Evolutionary conservation across 2,113 vertebrate genomes (phyloP).

Genomic region (Emydura subglobosa): DNA sequence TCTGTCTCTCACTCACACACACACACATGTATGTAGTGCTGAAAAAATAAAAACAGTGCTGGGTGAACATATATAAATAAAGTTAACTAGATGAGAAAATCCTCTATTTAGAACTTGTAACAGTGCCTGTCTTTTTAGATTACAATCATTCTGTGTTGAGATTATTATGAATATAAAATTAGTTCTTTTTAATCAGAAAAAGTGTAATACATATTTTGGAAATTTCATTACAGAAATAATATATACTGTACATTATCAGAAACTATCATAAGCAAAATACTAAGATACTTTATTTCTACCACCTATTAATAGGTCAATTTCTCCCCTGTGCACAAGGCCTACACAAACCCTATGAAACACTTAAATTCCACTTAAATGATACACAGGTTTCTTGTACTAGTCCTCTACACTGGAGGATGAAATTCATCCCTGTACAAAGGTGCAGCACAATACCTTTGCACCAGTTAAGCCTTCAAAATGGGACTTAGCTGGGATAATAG

Average conservation of each 20-base stretch:
- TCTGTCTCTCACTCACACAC: too few species aligned
- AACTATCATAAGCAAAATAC: conserved; percentile 30
- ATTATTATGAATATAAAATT: conserved; percentile 50
- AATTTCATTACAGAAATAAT: conserved; percentile 41
- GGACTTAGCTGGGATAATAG: neutral
- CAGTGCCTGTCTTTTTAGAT: neutral
- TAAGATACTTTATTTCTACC: conserved; percentile 2
- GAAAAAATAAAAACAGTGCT: conserved; percentile 16
- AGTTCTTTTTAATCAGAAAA: conserved; percentile 61
- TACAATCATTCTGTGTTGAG: neutral
- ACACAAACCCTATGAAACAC: neutral
- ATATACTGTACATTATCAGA: neutral
- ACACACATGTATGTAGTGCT: neutral
- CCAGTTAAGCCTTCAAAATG: neutral
- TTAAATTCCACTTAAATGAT: neutral
- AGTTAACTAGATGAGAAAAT: conserved; percentile 16
- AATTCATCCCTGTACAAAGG: neutral
- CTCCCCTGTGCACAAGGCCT: neutral
- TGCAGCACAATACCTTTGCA: neutral
- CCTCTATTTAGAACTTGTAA: neutral
- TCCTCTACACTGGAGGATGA: neutral
- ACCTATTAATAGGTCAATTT: neutral
- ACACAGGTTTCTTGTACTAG: too few species aligned
- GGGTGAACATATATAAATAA: neutral
- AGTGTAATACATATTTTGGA: conserved; percentile 41